phyloP scores from a whole-genome alignment of 2,113 vertebrate genomes.

The Xenopus laevis region DNA sequence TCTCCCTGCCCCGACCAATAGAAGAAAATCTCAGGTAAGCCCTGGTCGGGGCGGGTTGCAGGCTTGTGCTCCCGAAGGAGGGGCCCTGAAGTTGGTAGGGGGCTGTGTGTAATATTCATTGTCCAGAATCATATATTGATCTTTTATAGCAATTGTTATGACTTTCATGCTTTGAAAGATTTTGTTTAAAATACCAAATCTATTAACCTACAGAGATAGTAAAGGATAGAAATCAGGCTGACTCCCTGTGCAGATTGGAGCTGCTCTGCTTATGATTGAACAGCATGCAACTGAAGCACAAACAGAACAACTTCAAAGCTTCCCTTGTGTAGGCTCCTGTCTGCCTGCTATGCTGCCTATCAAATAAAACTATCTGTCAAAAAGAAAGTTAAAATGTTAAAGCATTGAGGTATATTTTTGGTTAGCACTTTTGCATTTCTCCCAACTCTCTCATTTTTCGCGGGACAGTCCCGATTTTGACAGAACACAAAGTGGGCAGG shows the following conservation, averaged over 20 bases:
- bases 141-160: not conserved
- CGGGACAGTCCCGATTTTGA: too few relatives aligned
- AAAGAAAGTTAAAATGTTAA: constrained; percentile 9
- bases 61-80: too few relatives aligned
- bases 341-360: not conserved
- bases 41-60: too few relatives aligned
- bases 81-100: too few relatives aligned
- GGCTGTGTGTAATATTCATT: too few relatives aligned
- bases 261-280: not conserved
- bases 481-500: too few relatives aligned
- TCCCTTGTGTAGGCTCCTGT: not conserved
- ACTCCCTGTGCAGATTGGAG: not conserved
- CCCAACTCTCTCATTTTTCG: too few relatives aligned
- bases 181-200: not conserved
- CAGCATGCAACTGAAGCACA: not conserved
- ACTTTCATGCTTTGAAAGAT: not conserved
- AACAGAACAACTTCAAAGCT: not conserved
- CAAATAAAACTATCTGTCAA: not conserved
- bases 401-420: not conserved
- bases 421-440: not conserved
- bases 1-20: too few relatives aligned
- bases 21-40: too few relatives aligned
- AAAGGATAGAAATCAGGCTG: not conserved
- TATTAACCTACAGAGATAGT: not conserved
- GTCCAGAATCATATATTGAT: too few relatives aligned